phyloP scores from a whole-genome alignment of 2,113 vertebrate species.

The Miniopterus natalensis region DNA sequence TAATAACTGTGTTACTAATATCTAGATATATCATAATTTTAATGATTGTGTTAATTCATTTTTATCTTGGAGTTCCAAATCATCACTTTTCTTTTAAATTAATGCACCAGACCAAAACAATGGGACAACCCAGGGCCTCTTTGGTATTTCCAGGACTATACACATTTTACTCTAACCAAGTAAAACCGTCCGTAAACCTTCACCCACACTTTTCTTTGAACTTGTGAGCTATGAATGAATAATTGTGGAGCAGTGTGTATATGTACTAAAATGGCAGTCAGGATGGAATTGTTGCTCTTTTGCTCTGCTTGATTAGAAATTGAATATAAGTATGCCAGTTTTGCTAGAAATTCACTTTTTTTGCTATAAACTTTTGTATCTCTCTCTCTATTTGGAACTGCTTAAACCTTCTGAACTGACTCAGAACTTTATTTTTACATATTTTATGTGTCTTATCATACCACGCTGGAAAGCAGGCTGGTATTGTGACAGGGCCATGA shows the following conservation, averaged over 20 bases:
- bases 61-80: background rate
- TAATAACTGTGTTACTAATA: background rate
- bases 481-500: fast-evolving
- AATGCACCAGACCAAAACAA: background rate
- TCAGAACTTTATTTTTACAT: background rate
- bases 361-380: background rate
- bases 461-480: background rate
- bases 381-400: background rate
- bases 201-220: background rate
- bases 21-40: background rate
- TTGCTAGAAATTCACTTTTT: background rate
- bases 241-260: background rate
- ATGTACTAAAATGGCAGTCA: background rate
- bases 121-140: no score
- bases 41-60: background rate
- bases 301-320: background rate
- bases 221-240: background rate
- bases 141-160: background rate
- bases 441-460: background rate
- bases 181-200: background rate
- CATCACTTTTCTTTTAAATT: background rate
- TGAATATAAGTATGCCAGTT: background rate
- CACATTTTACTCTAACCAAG: background rate
- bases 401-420: background rate
- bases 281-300: background rate